phyloP scores from a whole-genome alignment of 2,113 vertebrate genomes.

The Tyto alba region DNA sequence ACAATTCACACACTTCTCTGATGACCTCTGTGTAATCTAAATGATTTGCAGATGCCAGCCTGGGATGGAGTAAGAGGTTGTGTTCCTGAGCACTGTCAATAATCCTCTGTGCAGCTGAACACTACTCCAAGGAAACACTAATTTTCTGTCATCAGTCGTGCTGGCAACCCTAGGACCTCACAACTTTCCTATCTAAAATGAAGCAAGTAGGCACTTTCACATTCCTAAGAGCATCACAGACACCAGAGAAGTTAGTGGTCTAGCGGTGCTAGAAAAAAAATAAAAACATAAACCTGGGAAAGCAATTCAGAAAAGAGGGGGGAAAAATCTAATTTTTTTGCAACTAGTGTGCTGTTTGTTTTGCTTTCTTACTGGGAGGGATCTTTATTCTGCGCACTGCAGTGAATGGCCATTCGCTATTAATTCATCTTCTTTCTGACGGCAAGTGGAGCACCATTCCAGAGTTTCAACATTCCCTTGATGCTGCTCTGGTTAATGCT shows the following conservation, averaged over 20 bases:
- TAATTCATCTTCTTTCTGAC: slow-evolving; percentile 27
- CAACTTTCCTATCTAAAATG: background rate
- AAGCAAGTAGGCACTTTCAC: background rate
- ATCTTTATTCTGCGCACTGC: slow-evolving; percentile 39
- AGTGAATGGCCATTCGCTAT: background rate
- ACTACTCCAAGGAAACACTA: background rate
- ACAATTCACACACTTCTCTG: background rate
- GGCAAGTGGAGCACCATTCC: slow-evolving; percentile 20
- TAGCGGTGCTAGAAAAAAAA: background rate
- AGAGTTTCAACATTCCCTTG: background rate
- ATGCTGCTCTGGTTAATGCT: slow-evolving; percentile 35
- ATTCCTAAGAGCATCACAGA: background rate
- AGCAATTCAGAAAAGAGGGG: background rate
- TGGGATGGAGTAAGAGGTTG: background rate
- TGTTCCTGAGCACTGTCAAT: background rate
- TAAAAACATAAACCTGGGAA: background rate
- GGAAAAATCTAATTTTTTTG: background rate
- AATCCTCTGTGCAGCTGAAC: background rate
- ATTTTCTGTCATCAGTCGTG: background rate
- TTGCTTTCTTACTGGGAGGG: background rate
- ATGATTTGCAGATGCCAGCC: background rate
- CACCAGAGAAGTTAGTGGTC: background rate
- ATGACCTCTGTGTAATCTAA: background rate
- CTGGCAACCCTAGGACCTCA: background rate
- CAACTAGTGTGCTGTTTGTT: background rate